phyloP scores from a whole-genome alignment of 1,140 invertebrate species.

The Apis dorsata region DNA sequence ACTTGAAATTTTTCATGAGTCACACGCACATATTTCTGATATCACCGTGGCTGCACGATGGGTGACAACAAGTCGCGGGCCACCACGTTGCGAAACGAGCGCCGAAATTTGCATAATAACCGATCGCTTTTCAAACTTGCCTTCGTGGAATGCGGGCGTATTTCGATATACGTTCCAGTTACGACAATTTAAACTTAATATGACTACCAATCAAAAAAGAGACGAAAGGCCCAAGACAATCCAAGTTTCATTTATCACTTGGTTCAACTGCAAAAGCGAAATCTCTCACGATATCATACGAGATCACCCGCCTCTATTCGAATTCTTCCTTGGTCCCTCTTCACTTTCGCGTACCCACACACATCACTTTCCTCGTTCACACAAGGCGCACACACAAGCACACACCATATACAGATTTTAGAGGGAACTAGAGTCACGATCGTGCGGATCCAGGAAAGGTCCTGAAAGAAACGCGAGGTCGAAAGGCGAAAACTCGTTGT shows the following conservation, averaged over 20 bases:
- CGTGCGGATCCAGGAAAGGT: constrained; percentile 21
- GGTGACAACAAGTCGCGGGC: background rate
- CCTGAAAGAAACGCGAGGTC: background rate
- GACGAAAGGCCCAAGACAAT: background rate
- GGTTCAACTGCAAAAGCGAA: background rate
- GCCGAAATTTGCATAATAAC: constrained; percentile 36
- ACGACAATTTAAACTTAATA: too few relatives aligned
- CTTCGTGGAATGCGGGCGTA: background rate
- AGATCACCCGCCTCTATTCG: constrained; percentile 2
- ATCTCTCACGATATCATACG: background rate
- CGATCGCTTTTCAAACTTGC: background rate
- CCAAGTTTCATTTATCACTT: background rate
- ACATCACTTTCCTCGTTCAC: constrained; percentile 43
- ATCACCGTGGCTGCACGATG: background rate
- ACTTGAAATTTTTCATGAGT: constrained; percentile 53
- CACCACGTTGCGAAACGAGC: background rate
- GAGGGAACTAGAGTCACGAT: background rate
- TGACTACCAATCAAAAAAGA: background rate
- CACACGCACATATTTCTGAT: constrained; percentile 38
- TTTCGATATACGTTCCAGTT: background rate
- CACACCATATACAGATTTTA: background rate
- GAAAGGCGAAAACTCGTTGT: constrained; percentile 2
- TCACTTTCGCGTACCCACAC: constrained; percentile 7
- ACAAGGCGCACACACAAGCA: background rate
- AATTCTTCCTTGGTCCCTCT: background rate